Conservation (phyloP, 2,888 invertebrate species). For the Lithodes maja region DNA sequence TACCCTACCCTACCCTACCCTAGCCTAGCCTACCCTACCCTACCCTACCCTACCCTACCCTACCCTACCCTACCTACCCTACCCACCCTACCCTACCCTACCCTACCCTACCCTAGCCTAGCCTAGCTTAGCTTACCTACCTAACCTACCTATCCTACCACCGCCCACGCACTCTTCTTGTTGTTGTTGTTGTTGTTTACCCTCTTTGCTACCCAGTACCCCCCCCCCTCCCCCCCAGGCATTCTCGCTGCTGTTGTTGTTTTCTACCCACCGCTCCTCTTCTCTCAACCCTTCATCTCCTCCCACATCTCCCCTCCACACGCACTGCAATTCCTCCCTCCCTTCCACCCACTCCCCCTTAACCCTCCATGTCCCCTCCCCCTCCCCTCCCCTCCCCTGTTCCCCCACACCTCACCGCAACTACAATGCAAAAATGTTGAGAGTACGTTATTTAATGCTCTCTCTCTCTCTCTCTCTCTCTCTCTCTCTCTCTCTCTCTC, state of each 20-base stretch:
- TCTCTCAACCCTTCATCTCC: background rate
- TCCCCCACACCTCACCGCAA: too few relatives aligned
- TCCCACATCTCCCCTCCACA: conserved; percentile 1
- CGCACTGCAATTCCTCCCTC: background rate
- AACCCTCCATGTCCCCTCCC: background rate
- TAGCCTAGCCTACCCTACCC: background rate
- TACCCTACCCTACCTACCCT: too few relatives aligned
- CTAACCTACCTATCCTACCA: background rate
- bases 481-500: too few relatives aligned
- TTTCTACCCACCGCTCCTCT: background rate
- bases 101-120: background rate
- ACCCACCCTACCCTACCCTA: background rate
- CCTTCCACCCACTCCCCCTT: background rate
- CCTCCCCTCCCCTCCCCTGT: background rate
- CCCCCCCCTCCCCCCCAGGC: too few relatives aligned
- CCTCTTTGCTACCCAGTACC: too few relatives aligned
- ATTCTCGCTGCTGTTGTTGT: too few relatives aligned
- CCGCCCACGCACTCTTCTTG: too few relatives aligned
- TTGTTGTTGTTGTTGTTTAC: too few relatives aligned
- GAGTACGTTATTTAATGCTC: too few relatives aligned
- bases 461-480: too few relatives aligned
- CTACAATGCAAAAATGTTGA: too few relatives aligned
- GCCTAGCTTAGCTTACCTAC: background rate
- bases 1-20: conserved; percentile 14
- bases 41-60: background rate